A percentile compares a stretch with the other conserved stretches of the same genome.
phyloP scores from a whole-genome alignment of 2,888 invertebrate genomes.

The Eupeodes latifasciatus region DNA sequence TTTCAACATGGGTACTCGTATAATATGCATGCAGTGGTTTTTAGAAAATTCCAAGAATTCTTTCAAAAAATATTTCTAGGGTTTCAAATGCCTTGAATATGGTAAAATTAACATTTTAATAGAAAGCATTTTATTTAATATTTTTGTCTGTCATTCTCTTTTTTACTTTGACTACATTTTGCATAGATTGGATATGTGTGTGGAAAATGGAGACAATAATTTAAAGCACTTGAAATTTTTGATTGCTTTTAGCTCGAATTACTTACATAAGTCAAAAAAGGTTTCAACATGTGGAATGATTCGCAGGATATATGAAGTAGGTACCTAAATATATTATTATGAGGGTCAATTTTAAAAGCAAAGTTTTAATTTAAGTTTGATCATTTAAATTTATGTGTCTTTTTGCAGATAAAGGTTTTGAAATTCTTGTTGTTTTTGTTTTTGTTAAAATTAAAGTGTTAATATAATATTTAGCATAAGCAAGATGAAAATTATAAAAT shows the following conservation, averaged over 20 bases:
- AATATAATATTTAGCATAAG: no score
- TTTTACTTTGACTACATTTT: no score
- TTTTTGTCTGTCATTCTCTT: background rate
- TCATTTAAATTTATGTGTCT: slow-evolving; percentile 1
- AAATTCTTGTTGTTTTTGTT: no score
- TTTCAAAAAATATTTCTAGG: background rate
- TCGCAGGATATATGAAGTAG: background rate
- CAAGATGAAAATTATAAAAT: no score
- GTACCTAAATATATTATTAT: background rate
- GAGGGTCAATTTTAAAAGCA: background rate
- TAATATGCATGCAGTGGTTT: slow-evolving; percentile 5
- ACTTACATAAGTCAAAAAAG: background rate
- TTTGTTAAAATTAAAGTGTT: no score
- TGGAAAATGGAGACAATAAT: background rate
- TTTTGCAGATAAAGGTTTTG: background rate
- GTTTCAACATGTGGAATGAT: background rate
- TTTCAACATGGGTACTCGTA: background rate
- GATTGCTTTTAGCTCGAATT: background rate
- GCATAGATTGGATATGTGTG: no score
- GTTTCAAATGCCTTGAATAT: background rate
- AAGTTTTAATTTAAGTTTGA: slow-evolving; percentile 8
- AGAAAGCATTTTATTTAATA: background rate
- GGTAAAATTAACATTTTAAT: slow-evolving; percentile 13
- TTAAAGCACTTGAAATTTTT: background rate
- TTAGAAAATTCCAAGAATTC: background rate